Evolutionary conservation across 2,797 vertebrate species (phyloP), one percentile per base, ranked within the genome.

Genomic region (Dallia pectoralis): DNA sequence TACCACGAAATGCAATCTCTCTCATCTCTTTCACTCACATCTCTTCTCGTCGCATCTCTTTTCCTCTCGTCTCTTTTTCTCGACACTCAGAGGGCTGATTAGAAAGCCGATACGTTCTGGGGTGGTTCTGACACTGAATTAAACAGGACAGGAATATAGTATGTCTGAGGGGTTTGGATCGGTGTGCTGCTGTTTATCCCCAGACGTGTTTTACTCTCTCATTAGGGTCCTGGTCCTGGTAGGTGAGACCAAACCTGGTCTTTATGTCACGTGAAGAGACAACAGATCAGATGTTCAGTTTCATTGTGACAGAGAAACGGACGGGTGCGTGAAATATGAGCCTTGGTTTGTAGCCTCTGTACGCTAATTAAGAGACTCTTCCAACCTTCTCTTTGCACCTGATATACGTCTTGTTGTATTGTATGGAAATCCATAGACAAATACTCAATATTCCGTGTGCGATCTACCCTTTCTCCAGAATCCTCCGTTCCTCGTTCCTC

Each of bases 1-100:
- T 78, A 29, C 29, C n/a, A 36, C 51, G 62, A 65, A 59, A 51
- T n/a, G 27, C 59, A 29, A 16, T 61, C 40, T 36, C n/a, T 8
- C 66, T 29, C 44, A 18, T 68, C 65, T 64, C 30, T 65, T 14
- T 27, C n/a, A 2, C 56, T n/a, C 7, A 11, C 56, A 0, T 56
- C 51, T 48, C 47, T 48, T 4, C 36, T 40, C 36, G 4, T 9
- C 36, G 1, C 18, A 15, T 51, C 49, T 51, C 49, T 51, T 7
- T 51, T 9, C 5, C 0, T 19, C 49, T 0, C 19, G 3, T 5
- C 0, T n/a, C 51, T 53, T 7, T 53, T 5, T 29, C 7, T 25
- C 59, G 29, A 4, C 4, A 14, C 14, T 61, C 25, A 16, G 6
- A 61, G 25, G 25, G 14, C 56, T 61, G 56, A 14, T 61, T 61